Conservation (phyloP, 1,140 invertebrate genomes). For the Melipona quadrifasciata region DNA sequence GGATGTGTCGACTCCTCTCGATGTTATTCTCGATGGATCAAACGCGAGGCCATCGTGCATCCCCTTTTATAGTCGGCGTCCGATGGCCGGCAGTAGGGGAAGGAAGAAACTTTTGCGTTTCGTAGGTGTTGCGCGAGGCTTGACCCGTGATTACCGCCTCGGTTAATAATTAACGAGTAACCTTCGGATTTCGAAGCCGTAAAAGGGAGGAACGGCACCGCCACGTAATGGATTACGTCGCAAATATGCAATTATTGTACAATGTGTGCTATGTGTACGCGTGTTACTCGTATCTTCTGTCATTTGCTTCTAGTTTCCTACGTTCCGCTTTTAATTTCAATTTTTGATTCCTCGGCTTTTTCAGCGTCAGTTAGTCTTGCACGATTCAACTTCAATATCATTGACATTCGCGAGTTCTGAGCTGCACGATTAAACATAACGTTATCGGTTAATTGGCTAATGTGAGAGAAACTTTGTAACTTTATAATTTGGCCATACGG, state of each 20-base stretch:
- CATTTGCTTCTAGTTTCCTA: background rate
- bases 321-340: too few relatives aligned
- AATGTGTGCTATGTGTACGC: background rate
- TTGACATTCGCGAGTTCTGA: too few relatives aligned
- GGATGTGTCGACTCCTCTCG: background rate
- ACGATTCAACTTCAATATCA: too few relatives aligned
- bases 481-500: too few relatives aligned
- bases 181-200: constrained; percentile 5
- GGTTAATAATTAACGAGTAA: constrained; percentile 7
- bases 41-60: background rate
- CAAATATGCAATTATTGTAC: background rate
- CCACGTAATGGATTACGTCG: background rate
- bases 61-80: constrained; percentile 50
- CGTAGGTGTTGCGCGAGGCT: background rate
- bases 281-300: background rate
- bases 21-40: background rate
- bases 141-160: background rate
- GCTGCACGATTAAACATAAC: too few relatives aligned
- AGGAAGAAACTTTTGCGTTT: constrained; percentile 36
- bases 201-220: constrained; percentile 6
- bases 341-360: too few relatives aligned
- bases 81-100: constrained; percentile 36
- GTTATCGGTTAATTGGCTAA: too few relatives aligned
- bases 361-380: too few relatives aligned
- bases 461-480: too few relatives aligned